A percentile compares a stretch with the other conserved stretches of the same genome.
Evolutionary conservation across 2,888 invertebrate genomes (phyloP).

Genomic region (Sthenelais limicola): DNA sequence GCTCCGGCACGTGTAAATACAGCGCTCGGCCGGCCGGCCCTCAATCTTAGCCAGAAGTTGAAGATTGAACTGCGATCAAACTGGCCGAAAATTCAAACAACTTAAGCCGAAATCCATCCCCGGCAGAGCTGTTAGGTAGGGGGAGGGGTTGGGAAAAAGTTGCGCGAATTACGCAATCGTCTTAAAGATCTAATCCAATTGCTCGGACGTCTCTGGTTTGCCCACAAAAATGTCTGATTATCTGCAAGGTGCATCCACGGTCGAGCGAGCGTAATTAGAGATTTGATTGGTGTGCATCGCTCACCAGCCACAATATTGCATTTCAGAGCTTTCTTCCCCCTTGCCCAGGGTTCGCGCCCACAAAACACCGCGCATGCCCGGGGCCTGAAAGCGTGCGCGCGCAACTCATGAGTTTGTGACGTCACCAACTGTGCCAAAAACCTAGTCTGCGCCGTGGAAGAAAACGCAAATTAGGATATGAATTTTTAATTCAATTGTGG

Average conservation of each 20-base stretch:
- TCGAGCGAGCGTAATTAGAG: constrained; percentile 33
- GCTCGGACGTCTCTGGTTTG: constrained; percentile 5
- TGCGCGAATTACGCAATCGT: constrained; percentile 25
- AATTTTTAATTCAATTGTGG: constrained; percentile 37
- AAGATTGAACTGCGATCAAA: too few relatives aligned
- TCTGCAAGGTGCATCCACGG: constrained; percentile 30
- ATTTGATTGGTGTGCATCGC: constrained; percentile 35
- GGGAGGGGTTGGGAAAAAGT: not conserved
- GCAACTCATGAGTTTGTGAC: constrained; percentile 8
- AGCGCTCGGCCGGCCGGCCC: too few relatives aligned
- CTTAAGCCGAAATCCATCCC: too few relatives aligned
- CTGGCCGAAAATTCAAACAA: too few relatives aligned
- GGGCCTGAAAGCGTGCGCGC: constrained; percentile 33
- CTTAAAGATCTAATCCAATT: constrained; percentile 37
- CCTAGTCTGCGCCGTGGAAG: constrained; percentile 13
- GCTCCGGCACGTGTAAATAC: too few relatives aligned
- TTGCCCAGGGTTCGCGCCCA: constrained; percentile 37
- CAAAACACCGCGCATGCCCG: constrained; percentile 20
- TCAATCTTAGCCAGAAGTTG: too few relatives aligned
- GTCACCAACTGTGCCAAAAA: constrained; percentile 13
- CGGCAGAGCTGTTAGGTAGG: too few relatives aligned
- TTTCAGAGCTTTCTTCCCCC: constrained; percentile 22
- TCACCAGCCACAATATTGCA: constrained; percentile 37
- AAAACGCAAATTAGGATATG: constrained; percentile 37
- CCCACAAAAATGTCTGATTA: constrained; percentile 27